These are phyloP conservation scores for Bombus difficillimus DNA, from an alignment of 1,140 invertebrate genomes.

Conservation along the genomic window DNA sequence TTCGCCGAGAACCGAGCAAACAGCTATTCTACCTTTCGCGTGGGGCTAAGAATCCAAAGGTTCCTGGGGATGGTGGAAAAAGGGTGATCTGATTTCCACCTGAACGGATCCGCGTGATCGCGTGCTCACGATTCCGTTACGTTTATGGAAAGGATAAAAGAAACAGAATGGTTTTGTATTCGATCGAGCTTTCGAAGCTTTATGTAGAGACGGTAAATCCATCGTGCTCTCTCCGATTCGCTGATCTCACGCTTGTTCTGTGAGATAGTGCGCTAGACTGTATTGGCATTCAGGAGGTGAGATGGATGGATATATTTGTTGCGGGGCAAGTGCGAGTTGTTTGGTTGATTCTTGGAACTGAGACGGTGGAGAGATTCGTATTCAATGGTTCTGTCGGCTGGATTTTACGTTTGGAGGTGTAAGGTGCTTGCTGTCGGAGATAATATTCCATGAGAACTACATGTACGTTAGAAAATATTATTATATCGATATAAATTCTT, in stretches of 20 bases:
- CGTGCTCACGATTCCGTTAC: background rate
- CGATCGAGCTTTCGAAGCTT: background rate
- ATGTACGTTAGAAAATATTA: too few species aligned
- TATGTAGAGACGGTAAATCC: background rate
- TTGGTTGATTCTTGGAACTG: too few species aligned
- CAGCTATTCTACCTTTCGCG: background rate
- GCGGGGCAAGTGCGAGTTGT: background rate
- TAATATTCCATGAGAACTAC: too few species aligned
- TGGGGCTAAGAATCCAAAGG: background rate
- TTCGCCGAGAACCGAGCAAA: background rate
- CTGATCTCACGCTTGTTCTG: background rate
- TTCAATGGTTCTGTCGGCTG: too few species aligned
- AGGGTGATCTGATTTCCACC: conserved; percentile 14
- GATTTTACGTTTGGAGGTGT: too few species aligned
- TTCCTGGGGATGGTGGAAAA: background rate
- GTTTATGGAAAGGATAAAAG: background rate
- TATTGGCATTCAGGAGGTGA: background rate
- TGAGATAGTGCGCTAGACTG: background rate
- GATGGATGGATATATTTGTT: background rate
- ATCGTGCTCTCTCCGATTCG: background rate
- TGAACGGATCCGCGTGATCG: background rate
- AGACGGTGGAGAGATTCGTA: too few species aligned
- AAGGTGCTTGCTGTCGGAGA: too few species aligned
- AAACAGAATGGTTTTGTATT: background rate
- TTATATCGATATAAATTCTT: too few species aligned